Conservation (phyloP, 1,140 invertebrate genomes). For the Ditylenchus dipsaci region DNA sequence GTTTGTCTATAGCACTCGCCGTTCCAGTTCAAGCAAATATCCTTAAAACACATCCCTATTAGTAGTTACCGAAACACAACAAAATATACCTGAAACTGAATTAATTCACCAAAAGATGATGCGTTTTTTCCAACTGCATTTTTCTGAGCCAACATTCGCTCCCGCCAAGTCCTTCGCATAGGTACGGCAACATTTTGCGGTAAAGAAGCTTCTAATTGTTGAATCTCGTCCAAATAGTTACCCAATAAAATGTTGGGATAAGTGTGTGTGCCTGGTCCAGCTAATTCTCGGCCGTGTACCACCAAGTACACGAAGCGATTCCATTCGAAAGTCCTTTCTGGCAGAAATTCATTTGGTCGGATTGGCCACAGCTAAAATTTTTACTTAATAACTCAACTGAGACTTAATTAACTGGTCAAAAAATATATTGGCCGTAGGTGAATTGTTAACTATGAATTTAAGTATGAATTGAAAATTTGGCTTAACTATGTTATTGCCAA, state of each 20-base stretch:
- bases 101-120: not conserved
- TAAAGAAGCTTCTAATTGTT: slow-evolving; percentile 44
- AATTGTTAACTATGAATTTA: too few relatives aligned
- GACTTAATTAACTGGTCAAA: too few relatives aligned
- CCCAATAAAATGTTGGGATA: slow-evolving; percentile 53
- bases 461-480: too few relatives aligned
- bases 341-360: slow-evolving; percentile 51
- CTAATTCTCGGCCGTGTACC: slow-evolving; percentile 43
- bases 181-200: slow-evolving; percentile 40
- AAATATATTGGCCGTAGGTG: too few relatives aligned
- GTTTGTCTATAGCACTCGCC: slow-evolving; percentile 55
- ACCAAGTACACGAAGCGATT: slow-evolving; percentile 54
- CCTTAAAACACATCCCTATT: slow-evolving; percentile 29
- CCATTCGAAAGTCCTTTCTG: slow-evolving; percentile 56
- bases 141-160: not conserved
- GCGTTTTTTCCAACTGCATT: not conserved
- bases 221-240: slow-evolving; percentile 48
- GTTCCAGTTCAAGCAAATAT: slow-evolving; percentile 56
- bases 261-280: slow-evolving; percentile 28
- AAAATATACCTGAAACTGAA: slow-evolving; percentile 26
- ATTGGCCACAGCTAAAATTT: slow-evolving; percentile 52
- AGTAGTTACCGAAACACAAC: not conserved
- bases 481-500: too few relatives aligned
- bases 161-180: slow-evolving; percentile 38
- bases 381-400: too few relatives aligned